A percentile compares a stretch with the other conserved stretches of the same genome.
Conservation (phyloP, 2,113 vertebrate species). For the Pygoscelis adeliae region DNA sequence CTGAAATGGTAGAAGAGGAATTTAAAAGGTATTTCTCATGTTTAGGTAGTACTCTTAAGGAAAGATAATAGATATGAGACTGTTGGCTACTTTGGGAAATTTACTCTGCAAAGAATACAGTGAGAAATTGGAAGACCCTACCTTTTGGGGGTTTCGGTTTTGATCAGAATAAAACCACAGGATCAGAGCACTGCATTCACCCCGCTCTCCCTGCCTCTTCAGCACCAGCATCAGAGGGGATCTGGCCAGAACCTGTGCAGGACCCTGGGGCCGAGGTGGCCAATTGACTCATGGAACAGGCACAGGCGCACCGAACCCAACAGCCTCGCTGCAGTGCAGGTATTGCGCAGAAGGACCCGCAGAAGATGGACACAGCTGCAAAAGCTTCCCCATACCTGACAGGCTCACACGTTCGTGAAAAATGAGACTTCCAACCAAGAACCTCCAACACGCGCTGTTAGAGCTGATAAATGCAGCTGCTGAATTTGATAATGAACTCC, state of each 20-base stretch:
- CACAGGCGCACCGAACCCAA: not conserved
- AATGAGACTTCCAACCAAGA: not conserved
- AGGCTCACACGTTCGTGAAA: rapidly evolving
- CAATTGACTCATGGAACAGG: not conserved
- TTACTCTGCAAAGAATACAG: not conserved
- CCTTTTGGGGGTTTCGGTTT: not conserved
- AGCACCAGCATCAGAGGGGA: too few species aligned
- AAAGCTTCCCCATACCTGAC: not conserved
- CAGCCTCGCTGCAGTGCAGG: not conserved
- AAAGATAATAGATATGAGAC: not conserved
- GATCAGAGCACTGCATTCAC: not conserved
- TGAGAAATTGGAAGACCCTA: not conserved
- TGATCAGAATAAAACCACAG: not conserved
- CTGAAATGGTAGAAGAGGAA: not conserved
- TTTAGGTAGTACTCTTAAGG: not conserved
- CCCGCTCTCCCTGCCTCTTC: not conserved
- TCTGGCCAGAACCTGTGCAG: not conserved
- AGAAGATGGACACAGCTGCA: not conserved
- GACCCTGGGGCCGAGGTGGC: not conserved
- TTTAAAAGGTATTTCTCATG: not conserved
- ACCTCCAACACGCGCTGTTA: rapidly evolving
- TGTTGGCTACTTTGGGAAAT: not conserved
- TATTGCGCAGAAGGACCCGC: not conserved
- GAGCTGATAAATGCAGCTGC: not conserved
- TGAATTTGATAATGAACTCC: too few species aligned